Evolutionary conservation across 2,888 invertebrate genomes (phyloP).

Genomic region (Beris chalybata): DNA sequence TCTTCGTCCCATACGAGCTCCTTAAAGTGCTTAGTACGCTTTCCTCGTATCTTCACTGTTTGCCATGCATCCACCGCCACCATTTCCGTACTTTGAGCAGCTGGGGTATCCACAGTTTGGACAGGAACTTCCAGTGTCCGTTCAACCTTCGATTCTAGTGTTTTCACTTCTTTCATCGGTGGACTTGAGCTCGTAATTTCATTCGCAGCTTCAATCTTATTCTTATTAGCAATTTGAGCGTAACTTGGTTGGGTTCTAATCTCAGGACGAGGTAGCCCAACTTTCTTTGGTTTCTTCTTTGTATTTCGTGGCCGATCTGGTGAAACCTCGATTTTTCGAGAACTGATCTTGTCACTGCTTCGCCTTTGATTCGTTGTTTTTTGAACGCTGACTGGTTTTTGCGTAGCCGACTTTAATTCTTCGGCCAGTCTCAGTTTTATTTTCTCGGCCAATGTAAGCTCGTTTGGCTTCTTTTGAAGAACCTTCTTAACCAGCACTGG

Average conservation of each 20-base stretch:
- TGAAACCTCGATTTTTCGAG: too few species aligned
- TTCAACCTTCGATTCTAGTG: too few species aligned
- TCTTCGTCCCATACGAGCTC: constrained; percentile 6
- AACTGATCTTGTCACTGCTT: neutral
- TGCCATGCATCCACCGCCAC: constrained; percentile 30
- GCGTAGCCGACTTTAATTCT: constrained; percentile 15
- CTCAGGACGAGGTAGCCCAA: neutral
- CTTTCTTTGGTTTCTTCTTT: neutral
- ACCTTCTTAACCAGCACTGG: neutral
- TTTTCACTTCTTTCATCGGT: too few species aligned
- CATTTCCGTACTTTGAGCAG: neutral
- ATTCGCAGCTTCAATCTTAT: neutral
- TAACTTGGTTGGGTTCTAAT: constrained; percentile 26
- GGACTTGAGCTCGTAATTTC: neutral
- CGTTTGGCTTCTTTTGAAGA: neutral
- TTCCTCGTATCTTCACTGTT: constrained; percentile 37
- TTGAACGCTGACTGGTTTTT: constrained; percentile 5
- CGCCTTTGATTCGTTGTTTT: neutral
- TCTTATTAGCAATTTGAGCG: constrained; percentile 38
- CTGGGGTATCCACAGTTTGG: neutral
- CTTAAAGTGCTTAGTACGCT: constrained; percentile 27
- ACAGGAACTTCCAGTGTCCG: neutral
- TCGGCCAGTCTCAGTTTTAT: constrained; percentile 31
- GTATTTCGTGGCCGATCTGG: neutral
- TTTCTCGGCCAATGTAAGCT: constrained; percentile 35